Base-by-base conservation (phyloP, 2,797 vertebrate genomes). In the Diceros bicornis region DNA sequence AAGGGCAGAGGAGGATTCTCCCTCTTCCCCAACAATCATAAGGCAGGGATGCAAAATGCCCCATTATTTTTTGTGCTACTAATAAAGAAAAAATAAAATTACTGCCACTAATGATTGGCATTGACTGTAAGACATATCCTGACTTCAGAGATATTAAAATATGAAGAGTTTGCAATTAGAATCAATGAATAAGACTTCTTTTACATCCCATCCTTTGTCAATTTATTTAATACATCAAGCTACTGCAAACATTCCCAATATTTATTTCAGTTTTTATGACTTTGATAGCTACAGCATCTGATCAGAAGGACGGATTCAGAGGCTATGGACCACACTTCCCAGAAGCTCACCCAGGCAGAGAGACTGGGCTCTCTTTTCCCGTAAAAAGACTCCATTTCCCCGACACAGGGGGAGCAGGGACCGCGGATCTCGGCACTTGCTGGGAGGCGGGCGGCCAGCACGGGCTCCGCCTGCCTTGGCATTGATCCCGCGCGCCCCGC, bases 301-400 rank as follows among this genome's bases (percentile, higher is more conserved):
- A 25, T 34, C 23, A 8, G 10, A 18, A 68, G 37, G 27, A 25
- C 17, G 0, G 20, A 57, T 17, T 23, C 18, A 1, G n/a, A 88
- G 21, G 11, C 17, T 5, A 32, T 27, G 75, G 85, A 96, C 94
- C 55, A 62, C 89, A 75, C 11, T 91, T 97, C 93, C 84, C 90
- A 94, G 57, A 90, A 95, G 47, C 23, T 75, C 20, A 69, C 21
- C 7, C 29, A 59, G 11, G 52, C 44, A 47, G 47, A 55, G 32
- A 59, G 8, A 2, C 0, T 0, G 9, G 9, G 21, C 29, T 7
- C n/a, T 2, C 17, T 61, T 2, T 0, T 25, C 4, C 6, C 3
- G 27, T 0, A 47, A 47, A 47, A 95, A 95, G 89, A 97, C 97
- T 97, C 13, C 87, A 93, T 44, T 37, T 94, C 97, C 97, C 97